A percentile compares a stretch with the other conserved stretches of the same genome.
Evolutionary conservation across 2,113 vertebrate species (phyloP).

Genomic region (Mus spicilegus): DNA sequence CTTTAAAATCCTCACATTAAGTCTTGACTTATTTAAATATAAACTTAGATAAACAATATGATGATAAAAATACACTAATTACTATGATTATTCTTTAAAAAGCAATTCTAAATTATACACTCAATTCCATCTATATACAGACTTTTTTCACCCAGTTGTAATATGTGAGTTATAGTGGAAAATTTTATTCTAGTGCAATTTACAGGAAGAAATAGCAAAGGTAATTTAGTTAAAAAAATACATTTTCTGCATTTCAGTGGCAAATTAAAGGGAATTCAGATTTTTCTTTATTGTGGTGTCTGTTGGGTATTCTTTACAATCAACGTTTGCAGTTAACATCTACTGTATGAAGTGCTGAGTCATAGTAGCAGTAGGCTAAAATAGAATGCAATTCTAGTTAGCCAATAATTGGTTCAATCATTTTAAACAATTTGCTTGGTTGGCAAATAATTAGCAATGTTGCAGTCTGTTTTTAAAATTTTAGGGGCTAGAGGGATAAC

Average conservation of each 20-base stretch:
- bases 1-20: neutral
- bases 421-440: neutral
- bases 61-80: neutral
- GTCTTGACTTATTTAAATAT: neutral
- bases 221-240: neutral
- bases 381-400: neutral
- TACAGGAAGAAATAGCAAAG: neutral
- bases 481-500: neutral
- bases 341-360: neutral
- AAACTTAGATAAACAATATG: neutral
- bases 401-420: neutral
- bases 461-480: neutral
- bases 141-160: neutral
- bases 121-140: neutral
- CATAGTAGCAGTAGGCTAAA: neutral
- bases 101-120: neutral
- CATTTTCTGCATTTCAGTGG: neutral
- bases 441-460: neutral
- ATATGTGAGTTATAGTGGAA: neutral
- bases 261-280: neutral
- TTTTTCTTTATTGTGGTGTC: neutral
- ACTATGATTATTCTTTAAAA: neutral
- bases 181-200: slow-evolving; percentile 3
- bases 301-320: neutral
- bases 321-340: neutral